phyloP scores from a whole-genome alignment of 2,888 invertebrate species.

The Xylota sylvarum region DNA sequence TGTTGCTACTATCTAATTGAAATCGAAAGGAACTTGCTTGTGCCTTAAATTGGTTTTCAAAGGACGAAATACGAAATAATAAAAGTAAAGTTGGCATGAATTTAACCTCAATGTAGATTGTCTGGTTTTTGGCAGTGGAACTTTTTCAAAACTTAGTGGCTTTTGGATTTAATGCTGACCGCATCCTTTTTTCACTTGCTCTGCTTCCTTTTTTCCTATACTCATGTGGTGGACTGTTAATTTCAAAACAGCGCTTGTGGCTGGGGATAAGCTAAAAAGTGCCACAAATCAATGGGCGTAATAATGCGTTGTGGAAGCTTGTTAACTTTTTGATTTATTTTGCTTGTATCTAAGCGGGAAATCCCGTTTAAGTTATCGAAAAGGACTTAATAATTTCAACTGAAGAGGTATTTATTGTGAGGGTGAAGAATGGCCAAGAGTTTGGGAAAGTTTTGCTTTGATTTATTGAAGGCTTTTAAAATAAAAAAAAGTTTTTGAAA shows the following conservation, averaged over 20 bases:
- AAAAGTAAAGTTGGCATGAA: not conserved
- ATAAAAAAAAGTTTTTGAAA: not conserved
- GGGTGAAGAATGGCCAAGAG: not conserved
- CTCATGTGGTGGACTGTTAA: not conserved
- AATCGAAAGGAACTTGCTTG: not conserved
- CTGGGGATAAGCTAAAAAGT: not conserved
- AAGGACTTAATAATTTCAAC: not conserved
- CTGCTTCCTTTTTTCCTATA: not conserved
- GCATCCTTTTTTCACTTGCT: not conserved
- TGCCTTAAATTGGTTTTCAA: not conserved
- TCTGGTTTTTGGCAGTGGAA: not conserved
- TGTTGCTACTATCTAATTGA: slow-evolving; percentile 6
- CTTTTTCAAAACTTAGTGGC: not conserved
- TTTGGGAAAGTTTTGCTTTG: not conserved
- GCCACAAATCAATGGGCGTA: slow-evolving; percentile 8
- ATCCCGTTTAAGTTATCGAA: slow-evolving; percentile 1
- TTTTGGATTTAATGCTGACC: not conserved
- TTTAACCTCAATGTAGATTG: not conserved
- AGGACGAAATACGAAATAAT: not conserved
- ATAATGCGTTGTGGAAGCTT: slow-evolving; percentile 13
- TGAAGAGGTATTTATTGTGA: not conserved
- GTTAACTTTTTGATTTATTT: slow-evolving; percentile 23
- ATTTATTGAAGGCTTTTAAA: slow-evolving; percentile 6
- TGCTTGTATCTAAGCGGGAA: not conserved
- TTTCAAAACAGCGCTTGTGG: not conserved